A percentile compares a stretch with the other conserved stretches of the same genome.
phyloP scores from a whole-genome alignment of 1,140 invertebrate genomes.

The Forficula auricularia region DNA sequence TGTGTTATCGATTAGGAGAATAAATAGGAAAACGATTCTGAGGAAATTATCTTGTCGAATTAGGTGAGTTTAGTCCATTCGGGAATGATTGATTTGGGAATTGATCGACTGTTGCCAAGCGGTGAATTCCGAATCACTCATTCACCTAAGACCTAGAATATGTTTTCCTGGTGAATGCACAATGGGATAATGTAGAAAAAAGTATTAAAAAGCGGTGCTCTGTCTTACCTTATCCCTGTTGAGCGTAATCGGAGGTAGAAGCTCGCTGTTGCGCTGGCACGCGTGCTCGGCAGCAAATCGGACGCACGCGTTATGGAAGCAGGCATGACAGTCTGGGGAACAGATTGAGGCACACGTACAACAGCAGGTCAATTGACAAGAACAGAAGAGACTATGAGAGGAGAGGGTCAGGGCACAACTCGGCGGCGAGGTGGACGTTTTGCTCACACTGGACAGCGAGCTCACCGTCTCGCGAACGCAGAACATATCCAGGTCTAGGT shows the following conservation, averaged over 20 bases:
- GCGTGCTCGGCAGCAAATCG: constrained; percentile 32
- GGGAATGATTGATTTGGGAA: too few species aligned
- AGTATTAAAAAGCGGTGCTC: too few species aligned
- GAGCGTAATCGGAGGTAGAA: constrained; percentile 31
- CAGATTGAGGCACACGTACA: constrained; percentile 42
- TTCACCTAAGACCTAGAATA: too few species aligned
- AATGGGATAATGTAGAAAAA: too few species aligned
- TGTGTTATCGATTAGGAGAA: too few species aligned
- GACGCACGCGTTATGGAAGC: constrained; percentile 43
- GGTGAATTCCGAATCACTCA: too few species aligned
- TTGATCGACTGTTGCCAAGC: too few species aligned
- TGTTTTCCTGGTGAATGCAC: too few species aligned
- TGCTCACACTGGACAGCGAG: constrained; percentile 13
- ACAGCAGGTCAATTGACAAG: constrained; percentile 32
- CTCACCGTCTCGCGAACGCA: constrained; percentile 21
- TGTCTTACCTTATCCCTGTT: constrained; percentile 33
- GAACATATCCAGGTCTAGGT: constrained; percentile 23
- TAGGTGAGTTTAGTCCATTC: too few species aligned
- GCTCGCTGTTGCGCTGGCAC: constrained; percentile 36
- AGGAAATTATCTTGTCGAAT: too few species aligned
- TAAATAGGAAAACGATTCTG: too few species aligned
- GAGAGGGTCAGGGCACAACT: constrained; percentile 32
- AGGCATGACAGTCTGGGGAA: constrained; percentile 44
- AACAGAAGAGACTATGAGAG: constrained; percentile 33
- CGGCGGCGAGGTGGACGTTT: constrained; percentile 7